Conservation (phyloP, 2,888 invertebrate species). For the Arrhopalites spinosus region DNA sequence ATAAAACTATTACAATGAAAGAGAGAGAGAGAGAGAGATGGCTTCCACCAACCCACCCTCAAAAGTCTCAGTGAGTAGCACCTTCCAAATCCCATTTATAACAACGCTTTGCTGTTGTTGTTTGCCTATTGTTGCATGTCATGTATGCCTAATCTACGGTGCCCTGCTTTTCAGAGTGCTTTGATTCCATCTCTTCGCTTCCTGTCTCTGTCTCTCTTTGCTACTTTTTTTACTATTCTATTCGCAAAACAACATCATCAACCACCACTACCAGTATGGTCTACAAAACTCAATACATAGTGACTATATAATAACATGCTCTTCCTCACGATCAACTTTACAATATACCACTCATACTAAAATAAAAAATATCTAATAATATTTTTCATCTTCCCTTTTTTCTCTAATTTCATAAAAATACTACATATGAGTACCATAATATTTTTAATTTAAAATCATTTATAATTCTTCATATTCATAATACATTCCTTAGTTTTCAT, state of each 20-base stretch:
- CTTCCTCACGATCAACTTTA: too few relatives aligned
- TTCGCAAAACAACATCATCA: background rate
- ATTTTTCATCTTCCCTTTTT: background rate
- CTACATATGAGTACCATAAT: too few relatives aligned
- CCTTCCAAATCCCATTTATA: conserved; percentile 18
- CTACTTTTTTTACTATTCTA: background rate
- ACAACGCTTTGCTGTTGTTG: conserved; percentile 23
- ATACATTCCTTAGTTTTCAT: too few relatives aligned
- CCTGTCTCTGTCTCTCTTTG: conserved; percentile 27
- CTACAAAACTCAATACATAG: background rate
- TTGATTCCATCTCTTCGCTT: conserved; percentile 36
- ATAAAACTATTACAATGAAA: too few relatives aligned
- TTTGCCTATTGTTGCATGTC: conserved; percentile 39
- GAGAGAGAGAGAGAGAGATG: too few relatives aligned
- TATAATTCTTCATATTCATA: too few relatives aligned
- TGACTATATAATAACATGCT: too few relatives aligned
- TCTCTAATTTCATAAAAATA: background rate
- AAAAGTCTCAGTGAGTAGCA: conserved; percentile 17
- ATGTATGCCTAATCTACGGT: conserved; percentile 22
- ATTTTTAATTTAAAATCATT: too few relatives aligned
- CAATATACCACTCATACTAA: background rate
- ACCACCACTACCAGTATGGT: background rate
- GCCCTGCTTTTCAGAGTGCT: conserved; percentile 40
- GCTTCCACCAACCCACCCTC: conserved; percentile 12
- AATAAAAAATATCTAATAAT: too few relatives aligned